Percentiles rank a stretch among this genome's conserved stretches.
Evolutionary conservation across 2,797 vertebrate genomes (phyloP).

Genomic region (Centroberyx gerrardi): DNA sequence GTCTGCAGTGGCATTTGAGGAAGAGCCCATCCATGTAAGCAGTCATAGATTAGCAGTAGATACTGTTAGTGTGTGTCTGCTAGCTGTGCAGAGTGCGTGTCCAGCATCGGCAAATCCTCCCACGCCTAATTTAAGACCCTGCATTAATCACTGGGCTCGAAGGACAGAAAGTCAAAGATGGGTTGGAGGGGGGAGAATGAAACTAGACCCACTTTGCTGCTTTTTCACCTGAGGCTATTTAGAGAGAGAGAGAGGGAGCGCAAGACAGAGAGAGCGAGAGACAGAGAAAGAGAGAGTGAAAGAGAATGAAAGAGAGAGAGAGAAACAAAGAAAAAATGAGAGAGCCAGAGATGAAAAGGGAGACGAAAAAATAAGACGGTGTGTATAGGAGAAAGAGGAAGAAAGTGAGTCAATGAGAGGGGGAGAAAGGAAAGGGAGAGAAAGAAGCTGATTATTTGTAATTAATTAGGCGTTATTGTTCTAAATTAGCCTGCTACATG

Average conservation of each 20-base stretch:
- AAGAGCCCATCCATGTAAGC: constrained; percentile 83
- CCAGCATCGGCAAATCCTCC: constrained; percentile 82
- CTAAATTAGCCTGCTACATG: constrained; percentile 97
- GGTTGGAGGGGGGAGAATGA: constrained; percentile 40
- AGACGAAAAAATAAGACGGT: constrained; percentile 37
- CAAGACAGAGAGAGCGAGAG: constrained; percentile 33
- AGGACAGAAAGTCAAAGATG: constrained; percentile 88
- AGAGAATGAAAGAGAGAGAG: constrained; percentile 6
- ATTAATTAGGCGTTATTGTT: constrained; percentile 99
- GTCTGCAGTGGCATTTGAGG: constrained; percentile 80
- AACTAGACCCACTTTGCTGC: constrained; percentile 69
- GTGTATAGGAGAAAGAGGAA: constrained; percentile 42
- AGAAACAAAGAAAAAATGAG: constrained; percentile 57
- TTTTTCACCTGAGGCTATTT: constrained; percentile 85
- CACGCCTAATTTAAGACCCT: constrained; percentile 85
- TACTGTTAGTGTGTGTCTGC: constrained; percentile 81
- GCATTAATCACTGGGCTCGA: constrained; percentile 85
- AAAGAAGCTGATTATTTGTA: constrained; percentile 93
- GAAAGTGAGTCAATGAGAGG: constrained; percentile 63
- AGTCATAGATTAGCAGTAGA: constrained; percentile 83
- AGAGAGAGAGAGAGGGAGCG: constrained; percentile 49
- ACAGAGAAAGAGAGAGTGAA: constrained; percentile 10
- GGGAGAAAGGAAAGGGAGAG: constrained; percentile 76
- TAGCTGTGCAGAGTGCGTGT: constrained; percentile 76
- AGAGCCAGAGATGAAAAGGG: constrained; percentile 58